phyloP scores from a whole-genome alignment of 2,113 vertebrate species.

The Danio rerio region DNA sequence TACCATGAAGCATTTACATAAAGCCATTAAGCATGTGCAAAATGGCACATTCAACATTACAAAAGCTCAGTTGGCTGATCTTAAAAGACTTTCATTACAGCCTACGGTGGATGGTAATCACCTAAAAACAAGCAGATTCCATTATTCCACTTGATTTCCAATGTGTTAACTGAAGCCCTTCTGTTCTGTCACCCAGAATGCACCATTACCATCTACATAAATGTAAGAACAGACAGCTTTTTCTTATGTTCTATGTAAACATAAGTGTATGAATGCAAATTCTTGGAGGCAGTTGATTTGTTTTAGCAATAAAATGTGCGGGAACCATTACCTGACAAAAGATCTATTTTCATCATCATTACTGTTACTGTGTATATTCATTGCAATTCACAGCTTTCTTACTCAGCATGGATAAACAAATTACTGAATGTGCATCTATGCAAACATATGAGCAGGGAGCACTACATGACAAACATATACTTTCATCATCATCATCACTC shows the following conservation, averaged over 20 bases:
- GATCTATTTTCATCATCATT: background rate
- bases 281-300: background rate
- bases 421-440: too few relatives aligned
- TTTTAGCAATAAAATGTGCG: background rate
- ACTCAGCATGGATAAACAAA: too few relatives aligned
- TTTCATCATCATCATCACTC: too few relatives aligned
- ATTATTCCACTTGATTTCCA: slow-evolving; percentile 40
- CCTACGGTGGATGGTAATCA: background rate
- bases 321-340: background rate
- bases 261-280: background rate
- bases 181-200: slow-evolving; percentile 54
- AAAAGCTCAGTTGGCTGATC: background rate
- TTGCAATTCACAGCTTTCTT: too few relatives aligned
- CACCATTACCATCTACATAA: slow-evolving; percentile 53
- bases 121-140: background rate
- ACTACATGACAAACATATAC: too few relatives aligned
- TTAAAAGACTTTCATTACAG: slow-evolving; percentile 6
- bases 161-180: slow-evolving; percentile 30
- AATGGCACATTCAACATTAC: background rate
- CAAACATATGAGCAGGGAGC: too few relatives aligned
- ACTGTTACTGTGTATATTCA: background rate
- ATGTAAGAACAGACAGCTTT: background rate
- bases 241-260: background rate
- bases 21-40: too few relatives aligned
- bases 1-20: background rate